These are phyloP conservation scores for Trachelus tabidus DNA, from an alignment of 2,888 invertebrate species.

Conservation along the genomic window DNA sequence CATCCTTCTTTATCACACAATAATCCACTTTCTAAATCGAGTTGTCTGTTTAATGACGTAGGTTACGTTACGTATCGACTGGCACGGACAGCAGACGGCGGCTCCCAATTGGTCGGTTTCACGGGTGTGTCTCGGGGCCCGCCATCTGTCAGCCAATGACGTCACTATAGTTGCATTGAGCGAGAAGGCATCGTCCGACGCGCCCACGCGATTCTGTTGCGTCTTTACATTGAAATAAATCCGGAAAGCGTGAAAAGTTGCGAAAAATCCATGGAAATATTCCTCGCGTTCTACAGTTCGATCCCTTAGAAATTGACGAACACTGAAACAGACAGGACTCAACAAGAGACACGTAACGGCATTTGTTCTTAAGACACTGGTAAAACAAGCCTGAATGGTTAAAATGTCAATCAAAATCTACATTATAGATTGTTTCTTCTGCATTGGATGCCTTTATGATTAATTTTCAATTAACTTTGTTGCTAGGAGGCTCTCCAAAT, in stretches of 20 bases:
- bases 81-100: neutral
- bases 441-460: neutral
- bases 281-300: neutral
- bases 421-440: neutral
- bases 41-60: neutral
- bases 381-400: neutral
- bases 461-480: neutral
- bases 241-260: neutral
- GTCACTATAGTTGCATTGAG: neutral
- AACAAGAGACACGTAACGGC: neutral
- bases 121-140: slow-evolving; percentile 32
- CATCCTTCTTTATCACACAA: neutral
- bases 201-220: neutral
- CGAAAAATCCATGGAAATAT: neutral
- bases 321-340: neutral
- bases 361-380: neutral
- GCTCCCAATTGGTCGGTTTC: slow-evolving; percentile 36
- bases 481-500: neutral
- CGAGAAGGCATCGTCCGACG: neutral
- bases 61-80: neutral
- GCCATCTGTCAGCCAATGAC: slow-evolving; percentile 8
- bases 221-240: neutral
- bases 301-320: neutral
- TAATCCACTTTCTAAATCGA: neutral
- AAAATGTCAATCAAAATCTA: neutral